Evolutionary conservation across 2,797 vertebrate genomes (phyloP).

Genomic region (Neomorphus geoffroyi): DNA sequence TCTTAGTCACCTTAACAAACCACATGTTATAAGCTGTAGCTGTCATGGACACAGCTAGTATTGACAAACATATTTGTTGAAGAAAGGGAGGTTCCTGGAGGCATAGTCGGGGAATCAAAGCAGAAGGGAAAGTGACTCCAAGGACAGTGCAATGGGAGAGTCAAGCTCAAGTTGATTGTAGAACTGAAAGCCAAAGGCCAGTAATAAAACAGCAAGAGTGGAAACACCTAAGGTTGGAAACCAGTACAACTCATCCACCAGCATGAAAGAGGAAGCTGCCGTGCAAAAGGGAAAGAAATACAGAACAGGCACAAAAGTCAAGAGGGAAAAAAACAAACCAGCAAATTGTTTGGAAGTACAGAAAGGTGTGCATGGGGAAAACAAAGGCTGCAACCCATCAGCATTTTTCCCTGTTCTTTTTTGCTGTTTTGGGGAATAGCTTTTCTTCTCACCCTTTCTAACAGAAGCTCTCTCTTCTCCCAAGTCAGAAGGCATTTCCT

Average conservation of each 20-base stretch:
- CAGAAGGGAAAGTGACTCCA: background rate
- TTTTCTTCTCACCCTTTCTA: background rate
- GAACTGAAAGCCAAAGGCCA: background rate
- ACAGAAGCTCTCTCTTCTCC: background rate
- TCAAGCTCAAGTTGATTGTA: accelerated
- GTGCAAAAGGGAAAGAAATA: background rate
- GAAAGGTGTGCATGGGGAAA: background rate
- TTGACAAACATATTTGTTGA: background rate
- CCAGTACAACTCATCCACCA: background rate
- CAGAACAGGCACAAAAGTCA: background rate
- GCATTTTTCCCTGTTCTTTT: background rate
- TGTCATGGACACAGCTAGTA: background rate
- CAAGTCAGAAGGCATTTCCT: background rate
- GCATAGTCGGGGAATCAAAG: background rate
- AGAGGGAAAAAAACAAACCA: background rate
- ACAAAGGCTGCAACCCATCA: background rate
- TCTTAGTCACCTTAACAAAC: background rate
- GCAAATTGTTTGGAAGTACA: background rate
- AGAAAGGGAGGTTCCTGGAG: background rate
- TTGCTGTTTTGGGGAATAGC: background rate
- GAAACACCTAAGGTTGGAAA: background rate
- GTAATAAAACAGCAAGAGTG: background rate
- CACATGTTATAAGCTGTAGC: accelerated
- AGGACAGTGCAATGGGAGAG: background rate
- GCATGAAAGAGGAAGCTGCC: background rate